A percentile compares a stretch with the other conserved stretches of the same genome.
Evolutionary conservation across 92 coral and sea anemone genomes (phyloP).

Genomic region (Zoanthus solanderi): DNA sequence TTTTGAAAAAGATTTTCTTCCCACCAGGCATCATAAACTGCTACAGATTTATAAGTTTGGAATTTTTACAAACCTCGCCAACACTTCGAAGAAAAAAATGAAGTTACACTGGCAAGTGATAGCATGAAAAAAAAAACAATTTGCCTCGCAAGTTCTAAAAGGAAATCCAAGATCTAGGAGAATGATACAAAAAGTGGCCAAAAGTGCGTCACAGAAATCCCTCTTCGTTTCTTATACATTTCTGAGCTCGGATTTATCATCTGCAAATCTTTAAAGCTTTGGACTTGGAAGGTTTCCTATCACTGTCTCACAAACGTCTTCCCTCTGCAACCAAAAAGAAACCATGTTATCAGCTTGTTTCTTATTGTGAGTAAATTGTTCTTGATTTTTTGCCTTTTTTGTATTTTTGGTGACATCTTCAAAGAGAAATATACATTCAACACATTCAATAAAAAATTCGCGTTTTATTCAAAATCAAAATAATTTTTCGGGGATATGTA

Average conservation of each 20-base stretch:
- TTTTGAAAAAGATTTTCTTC: background rate
- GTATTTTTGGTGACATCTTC: too few species aligned
- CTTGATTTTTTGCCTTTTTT: too few species aligned
- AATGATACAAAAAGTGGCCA: background rate
- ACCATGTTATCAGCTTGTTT: background rate
- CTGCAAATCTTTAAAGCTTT: conserved; percentile 10
- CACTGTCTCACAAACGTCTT: conserved; percentile 96
- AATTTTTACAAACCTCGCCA: background rate
- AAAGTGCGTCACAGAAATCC: background rate
- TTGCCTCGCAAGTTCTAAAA: background rate
- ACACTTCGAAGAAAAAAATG: background rate
- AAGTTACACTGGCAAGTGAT: background rate
- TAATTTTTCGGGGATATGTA: too few species aligned
- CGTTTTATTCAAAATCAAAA: too few species aligned
- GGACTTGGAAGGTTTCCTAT: background rate
- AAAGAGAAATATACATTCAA: too few species aligned
- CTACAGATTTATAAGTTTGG: background rate
- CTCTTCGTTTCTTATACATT: conserved; percentile 1
- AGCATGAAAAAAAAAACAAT: background rate
- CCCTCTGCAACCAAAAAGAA: conserved; percentile 74
- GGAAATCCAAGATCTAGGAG: background rate
- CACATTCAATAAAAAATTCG: too few species aligned
- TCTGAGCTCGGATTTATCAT: conserved; percentile 10
- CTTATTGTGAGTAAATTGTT: background rate
- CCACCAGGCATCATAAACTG: background rate